Percentiles rank a stretch among this genome's conserved stretches.
phyloP scores from a whole-genome alignment of 2,113 vertebrate species.

The Lophochroa leadbeateri region DNA sequence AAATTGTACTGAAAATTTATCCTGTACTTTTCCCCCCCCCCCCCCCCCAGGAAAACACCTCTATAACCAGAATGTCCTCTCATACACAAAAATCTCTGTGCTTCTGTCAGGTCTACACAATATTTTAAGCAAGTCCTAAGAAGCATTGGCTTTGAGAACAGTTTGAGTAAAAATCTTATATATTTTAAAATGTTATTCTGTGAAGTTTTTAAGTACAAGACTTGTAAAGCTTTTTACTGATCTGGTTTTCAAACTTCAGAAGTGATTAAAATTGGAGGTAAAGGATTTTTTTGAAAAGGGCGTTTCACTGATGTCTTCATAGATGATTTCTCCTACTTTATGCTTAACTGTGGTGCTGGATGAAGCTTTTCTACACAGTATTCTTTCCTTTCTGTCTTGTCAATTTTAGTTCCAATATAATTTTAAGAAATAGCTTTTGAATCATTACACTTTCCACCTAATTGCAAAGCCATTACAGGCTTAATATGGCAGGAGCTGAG shows the following conservation, averaged over 20 bases:
- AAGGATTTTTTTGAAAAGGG: not conserved
- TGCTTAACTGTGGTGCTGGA: not conserved
- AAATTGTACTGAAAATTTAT: too few species aligned
- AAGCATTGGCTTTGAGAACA: not conserved
- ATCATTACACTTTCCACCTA: conserved; percentile 24
- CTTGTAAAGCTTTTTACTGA: not conserved
- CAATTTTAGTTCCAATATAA: not conserved
- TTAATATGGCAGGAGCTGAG: not conserved
- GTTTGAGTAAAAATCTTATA: not conserved
- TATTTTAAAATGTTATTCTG: not conserved
- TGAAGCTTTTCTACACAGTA: not conserved
- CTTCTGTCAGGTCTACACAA: not conserved
- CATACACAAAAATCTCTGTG: not conserved
- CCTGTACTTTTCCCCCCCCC: too few species aligned
- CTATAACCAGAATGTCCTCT: not conserved
- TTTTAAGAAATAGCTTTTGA: conserved; percentile 23
- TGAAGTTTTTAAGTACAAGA: not conserved
- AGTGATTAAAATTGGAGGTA: not conserved
- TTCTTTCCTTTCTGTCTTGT: not conserved
- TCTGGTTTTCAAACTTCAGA: not conserved
- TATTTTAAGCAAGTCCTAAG: not conserved
- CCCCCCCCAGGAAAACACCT: rapidly evolving
- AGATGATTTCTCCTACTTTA: not conserved
- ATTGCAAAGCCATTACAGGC: conserved; percentile 22
- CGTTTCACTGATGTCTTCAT: not conserved